These are phyloP conservation scores for Sinocyclocheilus anophthalmus DNA, from an alignment of 2,113 vertebrate genomes.

Conservation along the genomic window DNA sequence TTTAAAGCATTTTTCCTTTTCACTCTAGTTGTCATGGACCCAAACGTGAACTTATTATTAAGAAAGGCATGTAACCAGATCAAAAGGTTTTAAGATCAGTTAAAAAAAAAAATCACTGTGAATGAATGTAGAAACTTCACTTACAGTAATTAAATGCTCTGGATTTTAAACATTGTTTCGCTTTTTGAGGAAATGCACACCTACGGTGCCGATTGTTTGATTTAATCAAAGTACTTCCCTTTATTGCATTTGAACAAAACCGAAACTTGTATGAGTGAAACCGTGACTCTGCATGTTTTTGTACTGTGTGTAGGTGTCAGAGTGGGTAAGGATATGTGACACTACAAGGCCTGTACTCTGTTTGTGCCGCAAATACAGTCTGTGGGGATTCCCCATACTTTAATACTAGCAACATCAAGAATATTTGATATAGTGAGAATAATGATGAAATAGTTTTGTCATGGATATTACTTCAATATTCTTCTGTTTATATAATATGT, in stretches of 20 bases:
- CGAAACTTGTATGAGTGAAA: conserved; percentile 29
- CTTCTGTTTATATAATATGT: not conserved
- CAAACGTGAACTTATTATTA: too few relatives aligned
- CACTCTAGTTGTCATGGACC: too few relatives aligned
- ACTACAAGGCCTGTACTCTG: not conserved
- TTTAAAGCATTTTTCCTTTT: not conserved
- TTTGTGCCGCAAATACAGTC: not conserved
- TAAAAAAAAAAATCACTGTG: not conserved
- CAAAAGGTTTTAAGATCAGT: not conserved
- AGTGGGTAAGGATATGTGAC: not conserved
- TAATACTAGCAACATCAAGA: not conserved
- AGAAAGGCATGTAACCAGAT: not conserved
- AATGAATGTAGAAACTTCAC: not conserved
- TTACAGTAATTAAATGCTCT: not conserved
- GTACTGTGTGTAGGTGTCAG: not conserved
- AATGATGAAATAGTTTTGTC: not conserved
- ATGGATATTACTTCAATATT: not conserved
- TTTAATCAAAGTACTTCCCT: not conserved
- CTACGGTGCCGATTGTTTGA: not conserved
- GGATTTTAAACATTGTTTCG: not conserved
- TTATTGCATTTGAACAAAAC: not conserved
- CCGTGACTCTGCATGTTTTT: not conserved
- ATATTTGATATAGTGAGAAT: not conserved
- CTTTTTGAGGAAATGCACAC: not conserved
- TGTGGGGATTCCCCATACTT: not conserved